phyloP scores from a whole-genome alignment of 2,888 invertebrate genomes.

The Tuta absoluta region DNA sequence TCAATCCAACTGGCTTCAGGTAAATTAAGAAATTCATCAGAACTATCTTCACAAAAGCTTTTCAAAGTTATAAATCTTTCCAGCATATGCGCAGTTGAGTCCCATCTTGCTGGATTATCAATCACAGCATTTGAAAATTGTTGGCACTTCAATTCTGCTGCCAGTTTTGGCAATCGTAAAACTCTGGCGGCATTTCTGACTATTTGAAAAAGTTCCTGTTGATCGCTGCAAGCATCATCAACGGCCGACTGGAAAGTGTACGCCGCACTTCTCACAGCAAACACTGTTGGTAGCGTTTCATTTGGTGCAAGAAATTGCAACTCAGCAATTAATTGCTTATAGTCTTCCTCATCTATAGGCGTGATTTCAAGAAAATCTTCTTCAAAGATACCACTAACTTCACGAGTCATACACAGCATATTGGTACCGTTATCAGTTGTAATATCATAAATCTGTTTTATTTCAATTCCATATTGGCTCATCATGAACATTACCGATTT shows the following conservation, averaged over 20 bases:
- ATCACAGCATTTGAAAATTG: constrained; percentile 7
- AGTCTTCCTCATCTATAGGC: constrained; percentile 2
- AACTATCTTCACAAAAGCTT: neutral
- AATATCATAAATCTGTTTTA: constrained; percentile 1
- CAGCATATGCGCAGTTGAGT: constrained; percentile 17
- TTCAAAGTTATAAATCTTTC: constrained; percentile 3
- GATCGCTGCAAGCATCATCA: constrained; percentile 1
- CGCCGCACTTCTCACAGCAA: constrained; percentile 14
- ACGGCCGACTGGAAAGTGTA: constrained; percentile 3
- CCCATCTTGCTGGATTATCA: constrained; percentile 7
- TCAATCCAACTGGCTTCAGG: neutral
- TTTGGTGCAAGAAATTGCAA: neutral
- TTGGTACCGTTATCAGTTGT: constrained; percentile 14
- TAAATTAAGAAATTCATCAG: neutral
- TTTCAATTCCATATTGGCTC: constrained; percentile 13
- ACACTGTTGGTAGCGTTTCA: neutral
- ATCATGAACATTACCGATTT: neutral
- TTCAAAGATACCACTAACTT: constrained; percentile 1
- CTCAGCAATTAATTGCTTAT: neutral
- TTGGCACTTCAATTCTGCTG: neutral
- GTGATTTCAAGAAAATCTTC: neutral
- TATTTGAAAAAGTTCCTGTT: constrained; percentile 2
- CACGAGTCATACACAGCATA: constrained; percentile 7
- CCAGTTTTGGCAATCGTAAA: constrained; percentile 10
- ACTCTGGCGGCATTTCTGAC: neutral